Conservation (phyloP, 2,797 vertebrate species). For the Antrozous pallidus region DNA sequence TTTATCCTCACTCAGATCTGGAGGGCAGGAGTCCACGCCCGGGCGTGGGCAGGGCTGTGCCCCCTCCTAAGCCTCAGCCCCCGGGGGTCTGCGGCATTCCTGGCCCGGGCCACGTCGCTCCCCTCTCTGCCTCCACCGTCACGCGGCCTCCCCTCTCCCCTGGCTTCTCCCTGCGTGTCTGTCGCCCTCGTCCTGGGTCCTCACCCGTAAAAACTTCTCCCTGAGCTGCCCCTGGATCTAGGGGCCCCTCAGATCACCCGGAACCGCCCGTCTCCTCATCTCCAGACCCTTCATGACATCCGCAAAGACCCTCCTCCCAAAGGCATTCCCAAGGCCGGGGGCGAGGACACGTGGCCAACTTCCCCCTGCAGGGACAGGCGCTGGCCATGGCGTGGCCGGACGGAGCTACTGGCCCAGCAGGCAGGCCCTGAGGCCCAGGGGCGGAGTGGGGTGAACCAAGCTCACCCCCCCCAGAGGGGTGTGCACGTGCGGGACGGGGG, state of each 20-base stretch:
- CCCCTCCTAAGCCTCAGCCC: background rate
- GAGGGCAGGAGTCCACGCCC: background rate
- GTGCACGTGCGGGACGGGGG: rapidly evolving
- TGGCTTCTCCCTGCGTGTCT: background rate
- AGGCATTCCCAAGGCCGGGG: too few species aligned
- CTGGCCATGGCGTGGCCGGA: background rate
- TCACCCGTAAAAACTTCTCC: background rate
- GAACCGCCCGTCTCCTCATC: too few species aligned
- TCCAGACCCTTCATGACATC: background rate
- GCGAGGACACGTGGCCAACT: rapidly evolving
- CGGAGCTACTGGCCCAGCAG: background rate
- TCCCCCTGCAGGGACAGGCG: background rate
- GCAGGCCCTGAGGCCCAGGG: background rate
- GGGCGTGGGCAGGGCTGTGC: background rate
- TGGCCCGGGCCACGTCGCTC: rapidly evolving
- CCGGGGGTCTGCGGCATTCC: rapidly evolving
- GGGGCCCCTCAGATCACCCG: rapidly evolving
- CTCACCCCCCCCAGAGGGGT: background rate
- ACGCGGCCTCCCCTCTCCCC: background rate
- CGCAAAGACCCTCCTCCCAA: background rate
- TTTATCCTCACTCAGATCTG: too few species aligned
- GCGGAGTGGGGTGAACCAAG: rapidly evolving
- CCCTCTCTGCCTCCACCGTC: background rate
- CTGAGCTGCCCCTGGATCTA: background rate
- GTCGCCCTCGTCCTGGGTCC: background rate